Base-by-base conservation (phyloP, 1,140 invertebrate species). In the Drosophila subpulchrella region DNA sequence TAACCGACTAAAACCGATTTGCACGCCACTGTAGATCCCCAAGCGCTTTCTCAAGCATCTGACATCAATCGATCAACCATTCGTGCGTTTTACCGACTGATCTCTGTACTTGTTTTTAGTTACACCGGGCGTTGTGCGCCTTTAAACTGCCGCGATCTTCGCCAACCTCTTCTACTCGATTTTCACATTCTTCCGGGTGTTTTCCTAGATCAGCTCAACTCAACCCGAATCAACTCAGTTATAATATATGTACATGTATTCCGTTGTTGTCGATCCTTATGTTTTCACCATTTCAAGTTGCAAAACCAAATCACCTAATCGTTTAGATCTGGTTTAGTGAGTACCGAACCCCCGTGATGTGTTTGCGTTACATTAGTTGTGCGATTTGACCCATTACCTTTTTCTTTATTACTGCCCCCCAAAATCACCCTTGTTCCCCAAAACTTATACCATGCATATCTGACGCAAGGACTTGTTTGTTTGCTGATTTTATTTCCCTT, bases 21-120 rank as follows among this genome's bases (percentile, higher is more conserved):
- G 54, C 54, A 44, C 66, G 67, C 39, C 67, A 42, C 47, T 34
- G 39, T 41, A 24, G 47, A 44, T 15, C 60, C 13, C 15, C 30
- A 13, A 10, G 7, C 15, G 59, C 70, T 39, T 13, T 24, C 42
- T 62, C 15, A 46, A 50, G 24, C 70, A 66, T 75, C 27, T 24
- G 63, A 34, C 61, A 75, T 75, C 34, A 65, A 50, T 66, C 67
- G 41, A 44, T 39, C 53, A 39, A 30, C 30, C 17, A 53, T 39
- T 50, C 24, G 42, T 55, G 30, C 55, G 66, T 77, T 38, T 55
- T 46, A 78, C 30, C 62, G 48, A 61, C 76, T 60, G 55, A 78
- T 47, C 79, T 89, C 74, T 89, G 60, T 89, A 90, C 80, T 89
- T 75, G 77, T 89, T 89, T 89, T 78, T 90, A 89, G 84, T 89